Evolutionary conservation across 2,888 invertebrate genomes (phyloP), one percentile per base, ranked within the genome.

Genomic region (Rhyacophila evoluta): DNA sequence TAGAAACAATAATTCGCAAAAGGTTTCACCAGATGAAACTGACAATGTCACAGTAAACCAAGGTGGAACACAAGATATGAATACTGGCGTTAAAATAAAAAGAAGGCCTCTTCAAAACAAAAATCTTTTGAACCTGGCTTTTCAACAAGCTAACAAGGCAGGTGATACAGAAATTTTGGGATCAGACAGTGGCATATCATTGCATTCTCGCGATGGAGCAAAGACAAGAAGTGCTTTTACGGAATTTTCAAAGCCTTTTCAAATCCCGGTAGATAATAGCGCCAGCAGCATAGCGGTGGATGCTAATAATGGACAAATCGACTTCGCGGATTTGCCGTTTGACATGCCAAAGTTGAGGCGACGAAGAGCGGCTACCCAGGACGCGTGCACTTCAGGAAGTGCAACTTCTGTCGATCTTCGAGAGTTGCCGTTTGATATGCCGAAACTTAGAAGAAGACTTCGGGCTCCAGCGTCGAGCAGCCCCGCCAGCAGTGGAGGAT

Each of bases 401-500:
- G 92, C 93, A 55, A 93, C 93, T 6, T 93, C 93, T 11, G 94
- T 95, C 67, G 96, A 96, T 85, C 88, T 96, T 74, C 91, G 94
- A 82, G 93, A 96, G 85, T 90, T 97, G 85, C 97, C 97, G 77
- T 97, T 97, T 86, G 96, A 97, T 86, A 97, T 97, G 97, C 97
- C 97, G 33, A 97, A 97, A 87, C 88, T 97, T 78, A 91, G 95
- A 81, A 89, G 96, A 74, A 92, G 95, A 82, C 87, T 95, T 84
- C 91, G 95, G 82, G 92, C 93, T 82, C 88, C 91, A 81, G 90
- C 90, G 1, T 83, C 89, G 81, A 90, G 91, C 84, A 91, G 93
- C 83, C 93, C 92, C 79, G 94, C 95, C 85, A 93, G 93, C 79
- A 92, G 91, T 84, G 93, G 92, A 82, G 93, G 93, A 73, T 95